Conservation (phyloP, 2,113 vertebrate species). For the Lamprologus tigripictilis region DNA sequence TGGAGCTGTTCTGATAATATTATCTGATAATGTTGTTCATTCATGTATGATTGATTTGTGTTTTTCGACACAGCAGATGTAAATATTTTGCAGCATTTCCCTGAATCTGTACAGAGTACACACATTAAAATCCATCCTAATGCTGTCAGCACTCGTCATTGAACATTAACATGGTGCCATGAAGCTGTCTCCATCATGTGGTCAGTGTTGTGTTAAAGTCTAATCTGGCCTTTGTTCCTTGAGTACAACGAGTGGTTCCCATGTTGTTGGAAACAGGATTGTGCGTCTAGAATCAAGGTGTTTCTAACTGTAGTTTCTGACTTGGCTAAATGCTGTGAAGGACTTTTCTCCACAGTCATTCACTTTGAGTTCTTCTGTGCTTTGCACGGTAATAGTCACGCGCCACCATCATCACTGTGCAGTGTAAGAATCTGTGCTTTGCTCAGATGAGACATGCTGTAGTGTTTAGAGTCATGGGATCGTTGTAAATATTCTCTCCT, state of each 20-base stretch:
- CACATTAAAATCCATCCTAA: not conserved
- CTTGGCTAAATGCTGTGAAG: not conserved
- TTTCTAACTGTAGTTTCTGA: not conserved
- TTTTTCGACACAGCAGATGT: not conserved
- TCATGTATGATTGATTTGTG: not conserved
- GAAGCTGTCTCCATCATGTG: not conserved
- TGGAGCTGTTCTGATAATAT: not conserved
- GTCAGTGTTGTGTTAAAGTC: not conserved
- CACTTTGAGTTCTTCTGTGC: not conserved
- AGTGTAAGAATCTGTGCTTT: not conserved
- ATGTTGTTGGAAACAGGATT: not conserved
- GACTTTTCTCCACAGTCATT: not conserved
- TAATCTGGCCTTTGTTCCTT: accelerated
- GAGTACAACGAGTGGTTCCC: not conserved
- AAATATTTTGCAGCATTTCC: not conserved
- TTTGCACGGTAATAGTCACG: not conserved
- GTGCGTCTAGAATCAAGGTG: not conserved
- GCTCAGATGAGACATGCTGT: not conserved
- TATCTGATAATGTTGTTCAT: not conserved
- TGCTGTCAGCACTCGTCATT: not conserved
- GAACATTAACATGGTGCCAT: not conserved
- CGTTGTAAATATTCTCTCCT: not conserved
- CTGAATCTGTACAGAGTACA: not conserved
- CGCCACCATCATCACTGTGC: not conserved
- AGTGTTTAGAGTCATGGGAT: not conserved